Conservation (phyloP, 2,888 invertebrate genomes). For the Biston stratarius region DNA sequence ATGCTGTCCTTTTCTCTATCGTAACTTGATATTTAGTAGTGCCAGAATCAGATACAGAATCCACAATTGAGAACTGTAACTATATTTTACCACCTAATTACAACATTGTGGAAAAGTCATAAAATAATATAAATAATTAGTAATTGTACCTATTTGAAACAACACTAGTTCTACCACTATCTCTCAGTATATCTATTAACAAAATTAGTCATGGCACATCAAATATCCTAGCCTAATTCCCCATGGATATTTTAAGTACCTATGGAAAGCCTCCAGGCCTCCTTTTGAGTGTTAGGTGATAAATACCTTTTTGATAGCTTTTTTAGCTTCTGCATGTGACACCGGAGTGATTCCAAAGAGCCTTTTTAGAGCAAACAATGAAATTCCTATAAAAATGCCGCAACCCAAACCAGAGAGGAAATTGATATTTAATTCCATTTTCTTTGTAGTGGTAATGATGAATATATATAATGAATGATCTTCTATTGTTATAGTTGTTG, state of each 20-base stretch:
- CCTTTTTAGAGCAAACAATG: slow-evolving; percentile 69
- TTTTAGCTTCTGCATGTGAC: slow-evolving; percentile 17
- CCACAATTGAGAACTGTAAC: no score
- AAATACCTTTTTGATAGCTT: slow-evolving; percentile 36
- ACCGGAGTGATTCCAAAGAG: slow-evolving; percentile 58
- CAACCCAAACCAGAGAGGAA: slow-evolving; percentile 79
- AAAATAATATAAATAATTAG: no score
- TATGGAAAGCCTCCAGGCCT: no score
- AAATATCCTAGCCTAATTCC: no score
- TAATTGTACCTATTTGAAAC: not conserved
- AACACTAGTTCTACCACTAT: not conserved
- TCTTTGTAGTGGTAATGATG: slow-evolving; percentile 68
- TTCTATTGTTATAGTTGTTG: not conserved
- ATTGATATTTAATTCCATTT: slow-evolving; percentile 73
- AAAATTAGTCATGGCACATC: no score
- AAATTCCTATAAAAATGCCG: slow-evolving; percentile 78
- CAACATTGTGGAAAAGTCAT: no score
- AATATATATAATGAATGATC: slow-evolving; percentile 53
- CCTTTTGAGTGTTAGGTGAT: not conserved
- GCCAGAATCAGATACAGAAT: no score
- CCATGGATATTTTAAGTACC: no score
- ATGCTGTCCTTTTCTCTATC: no score
- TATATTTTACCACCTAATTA: no score
- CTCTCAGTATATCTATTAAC: no score
- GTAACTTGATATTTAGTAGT: no score